Conservation (phyloP, 2,797 vertebrate species). For the Tangara arthus region DNA sequence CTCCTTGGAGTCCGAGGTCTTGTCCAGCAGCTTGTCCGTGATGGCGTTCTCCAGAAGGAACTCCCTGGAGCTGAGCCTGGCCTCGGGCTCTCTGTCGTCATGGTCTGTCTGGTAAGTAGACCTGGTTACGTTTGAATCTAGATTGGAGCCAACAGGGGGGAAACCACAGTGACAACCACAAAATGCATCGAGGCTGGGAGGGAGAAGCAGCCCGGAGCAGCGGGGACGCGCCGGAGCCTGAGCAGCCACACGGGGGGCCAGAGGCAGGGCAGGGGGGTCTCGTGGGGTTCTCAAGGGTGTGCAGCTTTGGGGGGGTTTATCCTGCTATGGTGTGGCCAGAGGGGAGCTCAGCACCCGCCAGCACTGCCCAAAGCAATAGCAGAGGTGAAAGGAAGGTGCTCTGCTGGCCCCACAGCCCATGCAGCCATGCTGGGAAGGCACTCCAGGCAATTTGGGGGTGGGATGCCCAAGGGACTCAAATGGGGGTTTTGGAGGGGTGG, state of each 20-base stretch:
- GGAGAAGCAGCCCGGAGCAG: neutral
- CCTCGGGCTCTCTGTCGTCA: slow-evolving; percentile 57
- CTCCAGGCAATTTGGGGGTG: neutral
- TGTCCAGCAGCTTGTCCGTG: slow-evolving; percentile 80
- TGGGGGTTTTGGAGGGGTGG: neutral
- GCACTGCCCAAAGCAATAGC: slow-evolving; percentile 11
- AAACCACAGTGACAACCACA: slow-evolving; percentile 49
- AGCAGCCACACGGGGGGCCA: neutral
- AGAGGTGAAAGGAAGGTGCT: neutral
- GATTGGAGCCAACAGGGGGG: slow-evolving; percentile 44
- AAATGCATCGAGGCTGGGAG: neutral
- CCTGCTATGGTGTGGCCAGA: neutral
- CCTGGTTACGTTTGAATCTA: slow-evolving; percentile 84
- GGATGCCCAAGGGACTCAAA: neutral
- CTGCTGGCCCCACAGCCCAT: neutral
- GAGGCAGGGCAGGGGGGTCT: neutral
- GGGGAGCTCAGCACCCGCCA: neutral
- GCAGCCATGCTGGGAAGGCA: slow-evolving; percentile 31
- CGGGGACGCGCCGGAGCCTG: neutral
- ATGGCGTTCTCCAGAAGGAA: slow-evolving; percentile 85
- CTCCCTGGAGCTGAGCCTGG: slow-evolving; percentile 72
- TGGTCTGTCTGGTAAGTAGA: slow-evolving; percentile 73
- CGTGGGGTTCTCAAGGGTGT: neutral
- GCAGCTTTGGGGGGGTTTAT: neutral
- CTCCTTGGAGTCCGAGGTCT: slow-evolving; percentile 76